Percentiles rank a stretch among this genome's conserved stretches.
Evolutionary conservation across 2,797 vertebrate species (phyloP).

Genomic region (Sciurus carolinensis): DNA sequence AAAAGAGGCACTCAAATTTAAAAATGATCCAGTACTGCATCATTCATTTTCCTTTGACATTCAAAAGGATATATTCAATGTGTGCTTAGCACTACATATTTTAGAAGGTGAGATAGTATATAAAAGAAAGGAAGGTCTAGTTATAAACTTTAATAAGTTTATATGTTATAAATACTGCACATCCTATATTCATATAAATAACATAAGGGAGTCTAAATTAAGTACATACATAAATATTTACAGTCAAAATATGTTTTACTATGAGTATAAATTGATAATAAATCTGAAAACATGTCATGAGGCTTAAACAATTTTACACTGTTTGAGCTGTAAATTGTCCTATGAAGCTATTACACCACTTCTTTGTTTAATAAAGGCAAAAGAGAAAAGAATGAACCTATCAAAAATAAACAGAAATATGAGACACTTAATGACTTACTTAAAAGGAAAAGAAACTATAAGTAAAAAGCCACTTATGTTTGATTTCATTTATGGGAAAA

Average conservation of each 20-base stretch:
- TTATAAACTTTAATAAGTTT: not conserved
- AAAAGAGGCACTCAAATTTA: not conserved
- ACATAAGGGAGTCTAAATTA: not conserved
- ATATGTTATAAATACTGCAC: not conserved
- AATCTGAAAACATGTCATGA: not conserved
- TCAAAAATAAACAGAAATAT: not conserved
- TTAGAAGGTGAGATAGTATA: not conserved
- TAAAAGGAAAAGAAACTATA: not conserved
- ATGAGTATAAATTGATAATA: not conserved
- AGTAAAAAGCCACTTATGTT: not conserved
- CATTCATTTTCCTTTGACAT: not conserved
- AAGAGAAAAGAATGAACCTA: not conserved
- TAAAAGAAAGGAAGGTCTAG: not conserved
- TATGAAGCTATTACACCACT: not conserved
- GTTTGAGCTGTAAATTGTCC: not conserved
- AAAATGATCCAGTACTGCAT: not conserved
- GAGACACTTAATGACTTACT: not conserved
- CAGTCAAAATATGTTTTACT: not conserved
- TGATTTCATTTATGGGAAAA: not conserved
- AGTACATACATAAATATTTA: not conserved
- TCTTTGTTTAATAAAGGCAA: not conserved
- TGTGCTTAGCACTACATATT: not conserved
- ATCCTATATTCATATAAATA: not conserved
- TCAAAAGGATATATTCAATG: not conserved
- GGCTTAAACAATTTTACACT: not conserved